phyloP scores from a whole-genome alignment of 2,888 invertebrate genomes.

The Adineta ricciae region DNA sequence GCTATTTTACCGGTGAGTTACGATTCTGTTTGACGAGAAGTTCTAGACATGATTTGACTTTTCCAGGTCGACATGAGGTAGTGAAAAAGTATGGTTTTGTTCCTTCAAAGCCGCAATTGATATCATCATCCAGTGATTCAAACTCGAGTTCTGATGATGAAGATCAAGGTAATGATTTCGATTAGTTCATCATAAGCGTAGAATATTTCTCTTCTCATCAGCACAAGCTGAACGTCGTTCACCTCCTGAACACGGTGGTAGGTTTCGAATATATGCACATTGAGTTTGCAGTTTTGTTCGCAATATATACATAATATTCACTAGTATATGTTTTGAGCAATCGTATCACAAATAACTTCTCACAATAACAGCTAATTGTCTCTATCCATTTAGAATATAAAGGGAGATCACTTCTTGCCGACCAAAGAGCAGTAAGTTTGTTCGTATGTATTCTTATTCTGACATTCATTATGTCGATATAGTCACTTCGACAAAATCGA shows the following conservation, averaged over 20 bases:
- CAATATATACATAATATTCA: too few relatives aligned
- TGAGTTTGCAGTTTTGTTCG: too few relatives aligned
- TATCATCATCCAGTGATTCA: not conserved
- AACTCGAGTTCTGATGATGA: not conserved
- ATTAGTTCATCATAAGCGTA: too few relatives aligned
- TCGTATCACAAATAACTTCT: too few relatives aligned
- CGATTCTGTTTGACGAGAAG: not conserved
- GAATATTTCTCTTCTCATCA: not conserved
- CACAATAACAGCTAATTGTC: too few relatives aligned
- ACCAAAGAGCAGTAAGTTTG: not conserved
- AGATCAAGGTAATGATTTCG: not conserved
- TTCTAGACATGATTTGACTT: not conserved
- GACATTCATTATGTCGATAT: not conserved
- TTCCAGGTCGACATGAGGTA: constrained; percentile 36
- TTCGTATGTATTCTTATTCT: not conserved
- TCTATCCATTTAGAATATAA: not conserved
- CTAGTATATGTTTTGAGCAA: too few relatives aligned
- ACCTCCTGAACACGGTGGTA: not conserved
- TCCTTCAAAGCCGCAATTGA: constrained; percentile 1
- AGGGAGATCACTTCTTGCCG: not conserved
- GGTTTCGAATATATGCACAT: not conserved
- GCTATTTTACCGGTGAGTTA: constrained; percentile 43
- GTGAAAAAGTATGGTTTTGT: constrained; percentile 13
- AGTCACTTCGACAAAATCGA: not conserved
- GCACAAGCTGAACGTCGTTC: not conserved